Percentiles rank a stretch among this genome's conserved stretches.
Evolutionary conservation across 2,888 invertebrate species (phyloP).

Genomic region (Ochropleura leucogaster): DNA sequence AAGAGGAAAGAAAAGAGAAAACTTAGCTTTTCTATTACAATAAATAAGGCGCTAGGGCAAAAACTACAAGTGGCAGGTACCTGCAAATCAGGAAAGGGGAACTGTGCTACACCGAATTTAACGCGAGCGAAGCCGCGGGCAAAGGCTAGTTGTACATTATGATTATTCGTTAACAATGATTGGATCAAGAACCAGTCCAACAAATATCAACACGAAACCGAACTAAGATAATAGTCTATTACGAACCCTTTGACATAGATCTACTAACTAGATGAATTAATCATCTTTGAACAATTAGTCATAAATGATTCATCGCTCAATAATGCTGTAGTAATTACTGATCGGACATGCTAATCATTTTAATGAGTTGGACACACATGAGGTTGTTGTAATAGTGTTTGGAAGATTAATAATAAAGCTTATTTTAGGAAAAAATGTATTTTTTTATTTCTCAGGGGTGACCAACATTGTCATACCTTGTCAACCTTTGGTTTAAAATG

Average conservation of each 20-base stretch:
- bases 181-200: neutral
- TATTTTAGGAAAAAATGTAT: neutral
- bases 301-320: constrained; percentile 57
- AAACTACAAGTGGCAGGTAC: too few species aligned
- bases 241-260: constrained; percentile 4
- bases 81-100: too few species aligned
- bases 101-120: too few species aligned
- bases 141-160: too few species aligned
- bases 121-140: too few species aligned
- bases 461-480: neutral
- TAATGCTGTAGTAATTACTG: constrained; percentile 47
- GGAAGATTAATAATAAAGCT: too few species aligned
- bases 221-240: constrained; percentile 9
- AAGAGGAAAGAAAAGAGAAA: too few species aligned
- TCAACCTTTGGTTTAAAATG: neutral
- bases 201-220: neutral
- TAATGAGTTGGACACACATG: constrained; percentile 11
- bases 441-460: neutral
- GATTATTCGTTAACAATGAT: neutral
- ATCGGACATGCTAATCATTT: constrained; percentile 53
- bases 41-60: too few species aligned
- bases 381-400: neutral
- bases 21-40: too few species aligned
- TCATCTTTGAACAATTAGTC: constrained; percentile 42
- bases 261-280: constrained; percentile 38